A percentile compares a stretch with the other conserved stretches of the same genome.
These are phyloP conservation scores for Synergus japonicus DNA, from an alignment of 2,888 invertebrate genomes.

Conservation along the genomic window DNA sequence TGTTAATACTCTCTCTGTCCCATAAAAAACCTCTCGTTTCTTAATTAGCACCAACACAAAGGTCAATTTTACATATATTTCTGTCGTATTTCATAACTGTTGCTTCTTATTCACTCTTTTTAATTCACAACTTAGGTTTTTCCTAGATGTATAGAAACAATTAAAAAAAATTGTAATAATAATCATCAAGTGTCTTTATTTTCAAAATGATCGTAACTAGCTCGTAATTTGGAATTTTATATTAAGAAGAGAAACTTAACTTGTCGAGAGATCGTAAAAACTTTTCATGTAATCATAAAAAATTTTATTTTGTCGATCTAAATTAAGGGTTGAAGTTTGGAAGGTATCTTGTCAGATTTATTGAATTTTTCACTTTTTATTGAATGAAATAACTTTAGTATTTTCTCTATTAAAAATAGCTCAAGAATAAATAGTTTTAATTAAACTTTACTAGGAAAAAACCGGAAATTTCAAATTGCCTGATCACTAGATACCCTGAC, in stretches of 20 bases:
- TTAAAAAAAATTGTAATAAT: background rate
- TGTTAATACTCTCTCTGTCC: constrained; percentile 50
- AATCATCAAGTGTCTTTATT: background rate
- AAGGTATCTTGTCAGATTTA: background rate
- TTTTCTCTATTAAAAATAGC: background rate
- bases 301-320: background rate
- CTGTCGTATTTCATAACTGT: background rate
- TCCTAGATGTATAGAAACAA: background rate
- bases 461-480: too few relatives aligned
- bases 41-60: background rate
- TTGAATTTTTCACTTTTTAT: background rate
- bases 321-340: background rate
- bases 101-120: background rate
- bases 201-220: background rate
- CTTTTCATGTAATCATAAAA: constrained; percentile 9
- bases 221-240: background rate
- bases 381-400: too few relatives aligned
- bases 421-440: background rate
- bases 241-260: background rate
- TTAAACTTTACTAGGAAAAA: background rate
- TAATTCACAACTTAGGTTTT: background rate
- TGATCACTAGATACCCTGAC: too few relatives aligned
- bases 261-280: background rate
- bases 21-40: background rate
- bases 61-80: background rate